These are phyloP conservation scores for Halyomorpha halys DNA, from an alignment of 1,140 invertebrate genomes.

Conservation along the genomic window DNA sequence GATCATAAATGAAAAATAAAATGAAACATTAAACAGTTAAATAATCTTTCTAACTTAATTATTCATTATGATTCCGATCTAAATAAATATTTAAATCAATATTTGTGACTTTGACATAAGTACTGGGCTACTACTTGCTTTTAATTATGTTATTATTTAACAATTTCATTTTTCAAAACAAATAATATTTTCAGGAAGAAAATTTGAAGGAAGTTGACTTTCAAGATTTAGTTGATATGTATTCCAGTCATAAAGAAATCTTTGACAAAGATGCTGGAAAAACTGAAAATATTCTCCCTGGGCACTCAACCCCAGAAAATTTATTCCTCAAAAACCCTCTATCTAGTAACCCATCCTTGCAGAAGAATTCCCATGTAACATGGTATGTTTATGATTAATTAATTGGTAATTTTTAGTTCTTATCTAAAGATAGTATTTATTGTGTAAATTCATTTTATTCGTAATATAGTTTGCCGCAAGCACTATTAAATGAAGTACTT, in stretches of 20 bases:
- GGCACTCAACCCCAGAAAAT: constrained; percentile 22
- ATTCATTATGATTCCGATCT: no score
- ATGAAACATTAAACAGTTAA: no score
- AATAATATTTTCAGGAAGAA: constrained; percentile 27
- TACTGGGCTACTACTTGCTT: no score
- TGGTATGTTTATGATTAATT: constrained; percentile 27
- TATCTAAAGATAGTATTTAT: background rate
- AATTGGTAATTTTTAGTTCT: background rate
- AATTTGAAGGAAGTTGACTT: constrained; percentile 24
- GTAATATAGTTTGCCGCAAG: no score
- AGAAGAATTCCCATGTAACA: constrained; percentile 26
- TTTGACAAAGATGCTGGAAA: constrained; percentile 29
- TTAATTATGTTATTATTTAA: no score
- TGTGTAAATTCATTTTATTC: background rate
- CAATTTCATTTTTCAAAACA: no score
- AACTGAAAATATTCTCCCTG: constrained; percentile 20
- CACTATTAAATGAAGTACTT: no score
- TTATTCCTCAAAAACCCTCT: constrained; percentile 23
- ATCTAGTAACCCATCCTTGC: constrained; percentile 7
- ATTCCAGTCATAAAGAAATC: constrained; percentile 25
- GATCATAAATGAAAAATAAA: no score
- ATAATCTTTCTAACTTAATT: no score
- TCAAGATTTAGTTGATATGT: constrained; percentile 21
- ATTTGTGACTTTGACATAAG: no score
- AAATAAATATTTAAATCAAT: no score